phyloP scores from a whole-genome alignment of 2,888 invertebrate genomes.

The Dinocampus coccinellae region DNA sequence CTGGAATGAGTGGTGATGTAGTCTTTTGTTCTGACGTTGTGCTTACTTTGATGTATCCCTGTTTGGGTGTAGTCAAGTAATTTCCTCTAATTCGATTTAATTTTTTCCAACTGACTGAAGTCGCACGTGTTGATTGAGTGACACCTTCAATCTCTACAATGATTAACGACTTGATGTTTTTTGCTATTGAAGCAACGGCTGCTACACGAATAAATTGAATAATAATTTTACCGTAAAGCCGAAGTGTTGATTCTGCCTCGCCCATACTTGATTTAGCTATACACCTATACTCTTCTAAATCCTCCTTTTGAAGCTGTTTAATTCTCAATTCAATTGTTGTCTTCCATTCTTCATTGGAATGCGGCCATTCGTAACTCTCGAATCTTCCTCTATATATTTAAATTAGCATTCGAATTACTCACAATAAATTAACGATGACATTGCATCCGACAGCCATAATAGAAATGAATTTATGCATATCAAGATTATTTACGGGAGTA shows the following conservation, averaged over 20 bases:
- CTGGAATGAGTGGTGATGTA: slow-evolving; percentile 55
- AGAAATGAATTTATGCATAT: slow-evolving; percentile 20
- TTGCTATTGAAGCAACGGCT: background rate
- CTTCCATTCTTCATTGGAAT: slow-evolving; percentile 73
- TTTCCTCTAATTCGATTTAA: slow-evolving; percentile 53
- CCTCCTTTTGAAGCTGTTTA: slow-evolving; percentile 73
- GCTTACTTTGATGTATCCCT: slow-evolving; percentile 57
- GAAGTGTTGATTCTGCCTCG: slow-evolving; percentile 77
- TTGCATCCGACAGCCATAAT: slow-evolving; percentile 11
- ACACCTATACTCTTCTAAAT: slow-evolving; percentile 79
- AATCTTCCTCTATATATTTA: slow-evolving; percentile 74
- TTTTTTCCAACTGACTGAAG: slow-evolving; percentile 53
- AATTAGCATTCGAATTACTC: slow-evolving; percentile 27
- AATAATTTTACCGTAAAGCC: slow-evolving; percentile 75
- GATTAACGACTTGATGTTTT: slow-evolving; percentile 22
- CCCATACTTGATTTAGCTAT: slow-evolving; percentile 80
- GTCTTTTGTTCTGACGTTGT: slow-evolving; percentile 62
- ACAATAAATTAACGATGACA: slow-evolving; percentile 34
- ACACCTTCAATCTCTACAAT: slow-evolving; percentile 57
- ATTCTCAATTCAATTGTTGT: slow-evolving; percentile 76
- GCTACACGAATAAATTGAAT: background rate
- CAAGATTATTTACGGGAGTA: slow-evolving; percentile 16
- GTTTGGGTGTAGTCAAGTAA: slow-evolving; percentile 54
- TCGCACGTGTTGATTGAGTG: slow-evolving; percentile 54
- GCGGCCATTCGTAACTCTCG: slow-evolving; percentile 74